Conservation (phyloP, 2,888 invertebrate genomes). For the Diploptera punctata region DNA sequence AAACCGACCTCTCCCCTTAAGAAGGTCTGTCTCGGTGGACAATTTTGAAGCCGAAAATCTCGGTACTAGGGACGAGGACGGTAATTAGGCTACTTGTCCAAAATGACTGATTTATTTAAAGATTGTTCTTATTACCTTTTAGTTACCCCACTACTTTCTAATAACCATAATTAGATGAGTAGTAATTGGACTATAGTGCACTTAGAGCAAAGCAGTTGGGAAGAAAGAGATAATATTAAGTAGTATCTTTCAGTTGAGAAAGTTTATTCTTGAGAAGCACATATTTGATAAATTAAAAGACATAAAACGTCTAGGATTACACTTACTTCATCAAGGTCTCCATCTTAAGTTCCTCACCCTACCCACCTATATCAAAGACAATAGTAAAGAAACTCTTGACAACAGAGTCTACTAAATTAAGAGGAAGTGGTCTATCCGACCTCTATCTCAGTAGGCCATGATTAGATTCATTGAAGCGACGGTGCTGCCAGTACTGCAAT, state of each 20-base stretch:
- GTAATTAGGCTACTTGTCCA: too few relatives aligned
- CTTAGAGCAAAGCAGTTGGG: too few relatives aligned
- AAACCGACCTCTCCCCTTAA: too few relatives aligned
- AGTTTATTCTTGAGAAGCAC: not conserved
- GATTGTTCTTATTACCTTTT: too few relatives aligned
- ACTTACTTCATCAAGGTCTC: not conserved
- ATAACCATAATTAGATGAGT: too few relatives aligned
- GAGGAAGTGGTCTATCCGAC: not conserved
- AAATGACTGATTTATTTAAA: too few relatives aligned
- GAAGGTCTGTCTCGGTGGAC: too few relatives aligned
- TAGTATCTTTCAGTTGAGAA: not conserved
- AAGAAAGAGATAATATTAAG: too few relatives aligned
- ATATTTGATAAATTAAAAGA: not conserved
- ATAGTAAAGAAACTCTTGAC: not conserved
- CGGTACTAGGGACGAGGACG: too few relatives aligned
- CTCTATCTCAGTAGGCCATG: not conserved
- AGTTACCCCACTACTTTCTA: too few relatives aligned
- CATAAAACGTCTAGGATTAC: not conserved
- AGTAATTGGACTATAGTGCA: too few relatives aligned
- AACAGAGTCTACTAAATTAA: constrained; percentile 9
- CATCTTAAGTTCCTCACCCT: not conserved
- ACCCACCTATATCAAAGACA: not conserved
- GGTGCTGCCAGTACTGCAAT: not conserved
- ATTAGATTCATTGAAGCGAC: constrained; percentile 16
- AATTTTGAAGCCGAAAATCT: too few relatives aligned